Evolutionary conservation across 2,113 vertebrate species (phyloP).

Genomic region (Glaucomys volans): DNA sequence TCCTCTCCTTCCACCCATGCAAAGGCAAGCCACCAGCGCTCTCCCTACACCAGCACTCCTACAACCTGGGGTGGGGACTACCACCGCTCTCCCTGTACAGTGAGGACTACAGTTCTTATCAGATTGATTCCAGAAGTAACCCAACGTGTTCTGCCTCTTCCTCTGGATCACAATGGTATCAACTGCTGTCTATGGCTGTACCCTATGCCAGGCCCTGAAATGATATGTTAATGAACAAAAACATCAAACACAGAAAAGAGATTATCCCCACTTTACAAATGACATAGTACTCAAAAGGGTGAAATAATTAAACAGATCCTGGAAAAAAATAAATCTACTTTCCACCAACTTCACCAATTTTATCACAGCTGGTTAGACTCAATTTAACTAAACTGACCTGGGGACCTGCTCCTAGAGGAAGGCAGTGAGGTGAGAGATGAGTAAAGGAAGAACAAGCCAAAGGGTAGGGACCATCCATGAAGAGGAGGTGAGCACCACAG

Average conservation of each 20-base stretch:
- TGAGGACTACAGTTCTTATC: neutral
- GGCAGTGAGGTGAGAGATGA: neutral
- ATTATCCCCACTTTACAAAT: neutral
- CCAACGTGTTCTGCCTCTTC: neutral
- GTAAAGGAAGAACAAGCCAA: neutral
- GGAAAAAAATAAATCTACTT: neutral
- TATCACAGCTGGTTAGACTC: neutral
- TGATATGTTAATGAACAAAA: neutral
- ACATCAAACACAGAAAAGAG: neutral
- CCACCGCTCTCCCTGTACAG: neutral
- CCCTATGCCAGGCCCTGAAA: neutral
- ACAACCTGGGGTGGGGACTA: neutral
- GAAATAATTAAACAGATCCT: neutral
- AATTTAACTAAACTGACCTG: neutral
- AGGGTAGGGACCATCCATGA: neutral
- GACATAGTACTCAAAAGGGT: neutral
- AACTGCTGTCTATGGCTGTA: neutral
- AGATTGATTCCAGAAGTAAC: neutral
- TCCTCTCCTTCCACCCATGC: constrained; percentile 67
- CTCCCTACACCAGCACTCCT: neutral
- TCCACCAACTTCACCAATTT: neutral
- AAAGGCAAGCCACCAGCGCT: constrained; percentile 49
- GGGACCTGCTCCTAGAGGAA: neutral
- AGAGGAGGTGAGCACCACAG: neutral
- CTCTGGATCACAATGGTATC: neutral